These are phyloP conservation scores for Andricus curvator DNA, from an alignment of 2,888 invertebrate genomes.

Conservation along the genomic window DNA sequence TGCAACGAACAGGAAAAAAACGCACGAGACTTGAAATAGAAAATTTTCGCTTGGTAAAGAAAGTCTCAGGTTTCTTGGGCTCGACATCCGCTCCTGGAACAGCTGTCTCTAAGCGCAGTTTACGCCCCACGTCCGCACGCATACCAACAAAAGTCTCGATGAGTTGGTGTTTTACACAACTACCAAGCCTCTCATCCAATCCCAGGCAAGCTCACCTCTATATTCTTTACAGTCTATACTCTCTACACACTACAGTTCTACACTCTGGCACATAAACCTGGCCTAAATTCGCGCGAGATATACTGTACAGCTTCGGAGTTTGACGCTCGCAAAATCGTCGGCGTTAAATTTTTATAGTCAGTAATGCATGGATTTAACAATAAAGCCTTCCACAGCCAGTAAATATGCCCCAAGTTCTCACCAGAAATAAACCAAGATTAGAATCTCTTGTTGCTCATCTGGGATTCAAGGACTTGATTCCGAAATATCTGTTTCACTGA, in stretches of 20 bases:
- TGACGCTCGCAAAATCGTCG: slow-evolving; percentile 20
- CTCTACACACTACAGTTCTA: slow-evolving; percentile 42
- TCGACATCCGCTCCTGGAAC: slow-evolving; percentile 72
- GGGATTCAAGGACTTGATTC: too few relatives aligned
- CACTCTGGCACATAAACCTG: slow-evolving; percentile 41
- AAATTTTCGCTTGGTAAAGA: slow-evolving; percentile 20
- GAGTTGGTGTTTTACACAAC: slow-evolving; percentile 59
- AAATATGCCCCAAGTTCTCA: neutral
- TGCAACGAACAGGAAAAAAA: neutral
- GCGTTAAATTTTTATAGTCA: slow-evolving; percentile 36
- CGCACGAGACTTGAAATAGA: neutral
- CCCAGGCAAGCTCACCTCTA: slow-evolving; percentile 60
- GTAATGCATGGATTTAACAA: slow-evolving; percentile 2
- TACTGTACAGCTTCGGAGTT: slow-evolving; percentile 5
- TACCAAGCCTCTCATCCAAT: slow-evolving; percentile 68
- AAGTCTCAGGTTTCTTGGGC: slow-evolving; percentile 24
- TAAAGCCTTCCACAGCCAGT: neutral
- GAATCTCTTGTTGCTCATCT: neutral
- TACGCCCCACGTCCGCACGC: slow-evolving; percentile 65
- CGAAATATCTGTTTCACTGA: neutral
- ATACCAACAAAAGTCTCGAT: slow-evolving; percentile 47
- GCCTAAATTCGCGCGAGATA: slow-evolving; percentile 36
- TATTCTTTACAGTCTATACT: slow-evolving; percentile 51
- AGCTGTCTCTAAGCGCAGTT: slow-evolving; percentile 77
- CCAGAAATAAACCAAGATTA: neutral